Evolutionary conservation across 2,113 vertebrate species (phyloP).

Genomic region (Sus scrofa): DNA sequence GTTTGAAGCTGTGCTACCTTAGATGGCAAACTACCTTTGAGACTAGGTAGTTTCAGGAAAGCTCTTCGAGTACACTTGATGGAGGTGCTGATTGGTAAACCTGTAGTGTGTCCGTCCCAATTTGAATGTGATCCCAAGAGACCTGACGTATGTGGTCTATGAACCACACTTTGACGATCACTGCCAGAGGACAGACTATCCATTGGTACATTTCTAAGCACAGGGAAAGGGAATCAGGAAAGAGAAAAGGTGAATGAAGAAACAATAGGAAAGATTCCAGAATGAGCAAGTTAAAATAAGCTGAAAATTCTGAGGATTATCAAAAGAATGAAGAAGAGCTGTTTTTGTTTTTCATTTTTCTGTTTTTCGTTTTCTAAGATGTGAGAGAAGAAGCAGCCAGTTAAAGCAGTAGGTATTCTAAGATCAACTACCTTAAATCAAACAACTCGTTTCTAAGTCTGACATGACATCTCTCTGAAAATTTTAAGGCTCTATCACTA

Average conservation of each 20-base stretch:
- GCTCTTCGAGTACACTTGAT: neutral
- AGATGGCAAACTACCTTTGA: neutral
- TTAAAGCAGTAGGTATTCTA: neutral
- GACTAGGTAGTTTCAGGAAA: neutral
- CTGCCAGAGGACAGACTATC: neutral
- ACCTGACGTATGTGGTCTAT: neutral
- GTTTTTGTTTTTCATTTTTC: neutral
- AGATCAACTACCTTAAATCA: neutral
- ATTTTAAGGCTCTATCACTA: neutral
- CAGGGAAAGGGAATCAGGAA: neutral
- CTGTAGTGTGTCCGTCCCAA: neutral
- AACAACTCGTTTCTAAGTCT: neutral
- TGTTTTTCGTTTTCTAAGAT: conserved; percentile 2
- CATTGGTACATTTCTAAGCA: neutral
- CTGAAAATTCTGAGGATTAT: neutral
- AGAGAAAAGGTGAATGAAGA: neutral
- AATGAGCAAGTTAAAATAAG: neutral
- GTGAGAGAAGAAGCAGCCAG: neutral
- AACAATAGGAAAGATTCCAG: neutral
- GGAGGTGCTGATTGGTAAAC: neutral
- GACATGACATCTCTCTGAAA: neutral
- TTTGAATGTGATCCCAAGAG: neutral
- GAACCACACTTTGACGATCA: neutral
- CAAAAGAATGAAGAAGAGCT: neutral
- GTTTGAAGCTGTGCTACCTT: neutral